phyloP scores from a whole-genome alignment of 2,797 vertebrate species.

The Halcyon badia region DNA sequence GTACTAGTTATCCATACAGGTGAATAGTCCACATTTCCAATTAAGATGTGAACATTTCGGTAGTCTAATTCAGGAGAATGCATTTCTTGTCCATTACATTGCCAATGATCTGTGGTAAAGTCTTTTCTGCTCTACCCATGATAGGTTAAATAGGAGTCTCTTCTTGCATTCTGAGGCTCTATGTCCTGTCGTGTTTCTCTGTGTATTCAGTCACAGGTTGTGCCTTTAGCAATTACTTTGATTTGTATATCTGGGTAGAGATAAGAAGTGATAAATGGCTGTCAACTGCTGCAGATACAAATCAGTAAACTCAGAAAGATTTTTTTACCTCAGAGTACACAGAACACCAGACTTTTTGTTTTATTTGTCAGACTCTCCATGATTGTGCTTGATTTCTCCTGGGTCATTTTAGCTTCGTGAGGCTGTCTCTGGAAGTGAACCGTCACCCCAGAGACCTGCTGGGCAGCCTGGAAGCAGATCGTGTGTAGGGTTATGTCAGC shows the following conservation, averaged over 20 bases:
- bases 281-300: not conserved
- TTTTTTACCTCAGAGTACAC: not conserved
- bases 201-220: not conserved
- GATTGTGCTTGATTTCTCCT: not conserved
- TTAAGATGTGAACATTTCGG: not conserved
- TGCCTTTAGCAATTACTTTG: not conserved
- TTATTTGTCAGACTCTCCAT: not conserved
- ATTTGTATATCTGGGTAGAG: not conserved
- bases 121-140: not conserved
- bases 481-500: not conserved
- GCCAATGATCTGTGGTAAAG: not conserved
- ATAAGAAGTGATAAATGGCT: not conserved
- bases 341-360: not conserved
- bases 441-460: rapidly evolving
- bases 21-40: not conserved
- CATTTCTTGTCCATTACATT: not conserved
- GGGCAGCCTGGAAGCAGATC: not conserved
- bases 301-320: not conserved
- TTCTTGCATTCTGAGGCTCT: not conserved
- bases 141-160: not conserved
- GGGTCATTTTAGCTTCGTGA: not conserved
- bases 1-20: not conserved
- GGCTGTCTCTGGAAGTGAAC: not conserved
- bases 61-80: not conserved
- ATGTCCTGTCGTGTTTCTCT: not conserved